Base-by-base conservation (phyloP, 2,888 invertebrate species). In the Zelleria hepariella region DNA sequence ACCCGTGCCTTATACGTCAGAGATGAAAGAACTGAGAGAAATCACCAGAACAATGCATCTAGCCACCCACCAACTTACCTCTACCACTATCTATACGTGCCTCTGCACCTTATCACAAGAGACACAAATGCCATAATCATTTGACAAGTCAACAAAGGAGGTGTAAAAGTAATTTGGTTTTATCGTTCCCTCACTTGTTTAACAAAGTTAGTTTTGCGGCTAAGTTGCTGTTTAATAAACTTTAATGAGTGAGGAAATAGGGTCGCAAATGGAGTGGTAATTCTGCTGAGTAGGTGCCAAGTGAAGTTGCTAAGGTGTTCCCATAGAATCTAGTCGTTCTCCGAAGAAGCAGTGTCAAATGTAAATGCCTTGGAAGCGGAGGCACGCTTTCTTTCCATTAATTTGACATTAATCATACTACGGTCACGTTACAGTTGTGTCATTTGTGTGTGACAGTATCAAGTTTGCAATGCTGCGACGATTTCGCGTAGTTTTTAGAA, bases 21-120 rank as follows among this genome's bases (percentile, higher is more conserved):
- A 42, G 18, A 55, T 55, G 32, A 55, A 15, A 55, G 55, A 32
- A 18, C 18, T n/a, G 32, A 32, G 83, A 78, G 85, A 84, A 85
- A 84, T 79, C 80, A 67, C 62, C 59, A 59, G 66, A 76, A 83
- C 82, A 83, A 83, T 81, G 75, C 64, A 62, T 55, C 18, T 18
- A 4, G 8, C 18, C 7, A 32, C 55, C 18, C 5, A 32, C 54
- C 54, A 54, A 26, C 54, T 18, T 54, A 54, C 18, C 4, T 5
- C 20, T 25, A 6, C 25, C 54, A 26, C 26, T 15, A 4, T 6
- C 18, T 26, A 18, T 4, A 23, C 6, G 24, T 26, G 18, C 8
- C 26, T 1, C 0, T 26, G 7, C n/a, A 54, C 26, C 24, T 54
- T 54, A 54, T 25, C 26, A 24, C 27, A 8, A n/a, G n/a, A 26